A percentile compares a stretch with the other conserved stretches of the same genome.
phyloP scores from a whole-genome alignment of 2,113 vertebrate species.

The Xyliphius kryptos region DNA sequence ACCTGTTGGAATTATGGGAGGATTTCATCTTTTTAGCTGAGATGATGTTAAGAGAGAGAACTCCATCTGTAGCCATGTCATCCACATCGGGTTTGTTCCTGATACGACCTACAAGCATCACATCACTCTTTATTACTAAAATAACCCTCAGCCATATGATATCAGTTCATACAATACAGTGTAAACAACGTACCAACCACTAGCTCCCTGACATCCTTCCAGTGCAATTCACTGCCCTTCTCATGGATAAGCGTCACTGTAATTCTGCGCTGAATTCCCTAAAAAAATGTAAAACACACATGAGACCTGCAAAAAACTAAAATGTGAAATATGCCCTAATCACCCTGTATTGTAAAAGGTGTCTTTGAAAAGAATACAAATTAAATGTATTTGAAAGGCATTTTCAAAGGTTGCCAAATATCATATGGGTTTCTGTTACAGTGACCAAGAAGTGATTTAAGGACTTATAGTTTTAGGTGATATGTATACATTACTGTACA shows the following conservation, averaged over 20 bases:
- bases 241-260: slow-evolving; percentile 95
- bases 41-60: slow-evolving; percentile 94
- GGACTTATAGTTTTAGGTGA: too few species aligned
- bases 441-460: too few species aligned
- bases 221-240: slow-evolving; percentile 92
- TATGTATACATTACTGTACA: too few species aligned
- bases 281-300: slow-evolving; percentile 39
- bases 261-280: slow-evolving; percentile 96
- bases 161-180: neutral
- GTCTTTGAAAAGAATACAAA: too few species aligned
- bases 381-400: too few species aligned
- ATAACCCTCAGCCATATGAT: neutral
- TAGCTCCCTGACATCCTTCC: slow-evolving; percentile 95
- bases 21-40: slow-evolving; percentile 95
- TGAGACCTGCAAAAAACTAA: neutral
- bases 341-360: too few species aligned
- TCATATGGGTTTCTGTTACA: too few species aligned
- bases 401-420: too few species aligned
- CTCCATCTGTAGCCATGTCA: slow-evolving; percentile 80
- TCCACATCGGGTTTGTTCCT: slow-evolving; percentile 89
- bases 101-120: slow-evolving; percentile 73
- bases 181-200: slow-evolving; percentile 82
- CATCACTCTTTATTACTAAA: neutral
- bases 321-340: neutral
- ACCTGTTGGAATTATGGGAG: slow-evolving; percentile 92